Base-by-base conservation (phyloP, 2,888 invertebrate species). In the Sesia apiformis region DNA sequence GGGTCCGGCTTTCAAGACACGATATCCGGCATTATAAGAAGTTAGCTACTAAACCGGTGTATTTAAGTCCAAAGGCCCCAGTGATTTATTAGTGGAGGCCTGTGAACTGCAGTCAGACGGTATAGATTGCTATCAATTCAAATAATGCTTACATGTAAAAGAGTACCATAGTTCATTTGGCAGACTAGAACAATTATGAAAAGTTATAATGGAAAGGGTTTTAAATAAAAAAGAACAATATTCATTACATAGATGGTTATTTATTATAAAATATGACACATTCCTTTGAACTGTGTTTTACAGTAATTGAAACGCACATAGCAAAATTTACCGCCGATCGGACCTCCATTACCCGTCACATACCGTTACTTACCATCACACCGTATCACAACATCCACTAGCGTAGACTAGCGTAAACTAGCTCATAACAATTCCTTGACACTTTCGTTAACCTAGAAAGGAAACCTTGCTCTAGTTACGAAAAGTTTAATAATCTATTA, bases 231-330 rank as follows among this genome's bases (percentile, higher is more conserved):
- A 82, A 79, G 69, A 61, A 49, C 60, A 58, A 55, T 42, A 64
- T 23, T 72, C 66, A 76, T 81, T 88, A 89, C 89, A 89, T 87
- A 88, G 83, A 89, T 85, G 88, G 84, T 89, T 89, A 89, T 89
- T 89, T 89, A 89, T 84, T 89, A 89, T 89, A 89, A 89, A 89
- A 89, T 89, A 88, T 89, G 88, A 88, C 89, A 89, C 89, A 87
- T 87, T 87, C 87, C 78, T 85, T 86, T 87, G 84, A 86, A 86
- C 86, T 79, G 87, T 84, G 82, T 84, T 79, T 75, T 80, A 85
- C 85, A 85, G 80, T 84, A 82, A 79, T 83, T 81, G 80, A 85
- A 78, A 88, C 81, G 87, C 86, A 72, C 73, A 83, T 84, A 85
- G 88, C 88, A 79, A 84, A 84, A 80, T 76, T 78, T 70, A 72